phyloP scores from a whole-genome alignment of 2,888 invertebrate species.

The Hirudinaria manillensis region DNA sequence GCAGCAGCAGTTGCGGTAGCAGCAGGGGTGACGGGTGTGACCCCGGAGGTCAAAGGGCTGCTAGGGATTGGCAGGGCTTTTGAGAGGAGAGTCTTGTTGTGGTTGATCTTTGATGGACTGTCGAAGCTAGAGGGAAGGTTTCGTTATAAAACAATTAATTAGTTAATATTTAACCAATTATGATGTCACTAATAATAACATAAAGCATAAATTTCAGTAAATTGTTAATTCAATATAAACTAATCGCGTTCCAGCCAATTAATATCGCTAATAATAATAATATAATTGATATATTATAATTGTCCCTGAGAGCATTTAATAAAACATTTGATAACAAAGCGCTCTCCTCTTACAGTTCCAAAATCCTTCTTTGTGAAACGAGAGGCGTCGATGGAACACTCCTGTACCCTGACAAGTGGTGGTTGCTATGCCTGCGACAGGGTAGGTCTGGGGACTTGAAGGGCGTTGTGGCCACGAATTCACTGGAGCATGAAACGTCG shows the following conservation, averaged over 20 bases:
- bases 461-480: not conserved
- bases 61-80: no score
- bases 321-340: no score
- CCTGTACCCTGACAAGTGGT: conserved; percentile 16
- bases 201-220: no score
- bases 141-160: not conserved
- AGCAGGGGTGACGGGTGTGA: no score
- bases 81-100: no score
- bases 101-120: not conserved
- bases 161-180: not conserved
- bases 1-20: no score
- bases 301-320: no score
- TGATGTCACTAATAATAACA: not conserved
- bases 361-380: conserved; percentile 9
- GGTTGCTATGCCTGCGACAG: conserved; percentile 21
- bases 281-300: no score
- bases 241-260: no score
- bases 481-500: conserved; percentile 7
- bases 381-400: conserved; percentile 21
- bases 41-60: no score
- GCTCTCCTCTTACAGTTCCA: not conserved
- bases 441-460: conserved; percentile 12
- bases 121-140: not conserved
- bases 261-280: no score
- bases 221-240: no score